Conservation (phyloP, 1,140 invertebrate species). For the Musca domestica region DNA sequence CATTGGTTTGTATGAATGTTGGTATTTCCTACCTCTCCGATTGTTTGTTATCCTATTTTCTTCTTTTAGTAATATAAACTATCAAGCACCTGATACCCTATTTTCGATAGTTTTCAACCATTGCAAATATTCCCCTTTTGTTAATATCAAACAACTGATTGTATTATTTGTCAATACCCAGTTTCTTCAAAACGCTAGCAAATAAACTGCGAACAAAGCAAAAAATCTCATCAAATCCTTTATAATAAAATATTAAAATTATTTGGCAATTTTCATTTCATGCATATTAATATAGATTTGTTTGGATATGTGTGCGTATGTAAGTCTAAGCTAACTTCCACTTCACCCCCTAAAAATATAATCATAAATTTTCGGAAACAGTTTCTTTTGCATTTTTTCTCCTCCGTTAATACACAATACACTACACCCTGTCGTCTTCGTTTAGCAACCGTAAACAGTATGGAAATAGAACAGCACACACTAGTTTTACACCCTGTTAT, state of each 20-base stretch:
- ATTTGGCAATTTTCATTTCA: constrained; percentile 5
- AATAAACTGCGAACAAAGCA: not conserved
- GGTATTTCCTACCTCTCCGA: too few relatives aligned
- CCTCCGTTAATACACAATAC: too few relatives aligned
- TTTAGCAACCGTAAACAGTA: not conserved
- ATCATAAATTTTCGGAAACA: not conserved
- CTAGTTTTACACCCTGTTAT: constrained; percentile 14
- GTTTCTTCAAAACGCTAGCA: not conserved
- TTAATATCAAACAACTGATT: too few relatives aligned
- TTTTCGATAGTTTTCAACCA: too few relatives aligned
- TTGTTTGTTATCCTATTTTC: too few relatives aligned
- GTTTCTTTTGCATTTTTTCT: too few relatives aligned
- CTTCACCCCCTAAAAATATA: not conserved
- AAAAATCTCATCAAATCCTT: not conserved
- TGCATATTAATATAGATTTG: constrained; percentile 5
- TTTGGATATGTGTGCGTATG: too few relatives aligned
- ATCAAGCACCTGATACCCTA: too few relatives aligned
- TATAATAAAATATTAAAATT: constrained; percentile 21
- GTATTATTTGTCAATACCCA: not conserved
- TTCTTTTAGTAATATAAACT: too few relatives aligned
- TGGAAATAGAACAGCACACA: not conserved
- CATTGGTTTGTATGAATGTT: too few relatives aligned
- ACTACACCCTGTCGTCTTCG: too few relatives aligned
- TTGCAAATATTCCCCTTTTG: too few relatives aligned
- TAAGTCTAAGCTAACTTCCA: not conserved